These are phyloP conservation scores for Tricholaema leucomelas DNA, from an alignment of 2,113 vertebrate species.

Conservation along the genomic window DNA sequence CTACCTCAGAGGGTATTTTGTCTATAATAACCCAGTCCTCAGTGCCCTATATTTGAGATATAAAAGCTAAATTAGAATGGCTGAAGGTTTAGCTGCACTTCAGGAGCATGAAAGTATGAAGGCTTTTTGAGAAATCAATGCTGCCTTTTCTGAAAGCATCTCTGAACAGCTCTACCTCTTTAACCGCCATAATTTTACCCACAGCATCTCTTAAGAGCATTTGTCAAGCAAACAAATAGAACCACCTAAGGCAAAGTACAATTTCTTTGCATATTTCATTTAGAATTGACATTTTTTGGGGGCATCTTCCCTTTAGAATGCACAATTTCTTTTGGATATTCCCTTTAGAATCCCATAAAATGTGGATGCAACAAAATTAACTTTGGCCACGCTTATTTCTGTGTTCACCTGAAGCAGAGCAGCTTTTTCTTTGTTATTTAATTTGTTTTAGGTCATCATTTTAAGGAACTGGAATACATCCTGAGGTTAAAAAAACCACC, in stretches of 20 bases:
- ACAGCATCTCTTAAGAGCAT: neutral
- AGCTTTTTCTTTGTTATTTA: neutral
- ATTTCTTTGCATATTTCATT: neutral
- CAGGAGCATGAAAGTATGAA: constrained; percentile 60
- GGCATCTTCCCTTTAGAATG: neutral
- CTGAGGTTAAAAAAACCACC: neutral
- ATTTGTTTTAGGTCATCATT: neutral
- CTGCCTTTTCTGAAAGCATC: neutral
- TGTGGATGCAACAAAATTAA: neutral
- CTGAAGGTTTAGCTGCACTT: constrained; percentile 42
- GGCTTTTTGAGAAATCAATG: constrained; percentile 38
- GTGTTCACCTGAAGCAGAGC: neutral
- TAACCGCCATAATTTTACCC: neutral
- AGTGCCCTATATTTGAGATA: constrained; percentile 88
- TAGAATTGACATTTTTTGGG: no score
- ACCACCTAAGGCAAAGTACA: neutral
- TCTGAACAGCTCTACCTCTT: no score
- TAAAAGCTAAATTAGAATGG: constrained; percentile 85
- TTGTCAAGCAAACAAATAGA: neutral
- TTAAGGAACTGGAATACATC: neutral
- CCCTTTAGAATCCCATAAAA: neutral
- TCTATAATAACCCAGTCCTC: constrained; percentile 89
- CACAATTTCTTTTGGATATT: no score
- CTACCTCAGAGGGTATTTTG: constrained; percentile 87
- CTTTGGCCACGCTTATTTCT: neutral